phyloP scores from a whole-genome alignment of 2,797 vertebrate genomes.

The Peromyscus nudipes region DNA sequence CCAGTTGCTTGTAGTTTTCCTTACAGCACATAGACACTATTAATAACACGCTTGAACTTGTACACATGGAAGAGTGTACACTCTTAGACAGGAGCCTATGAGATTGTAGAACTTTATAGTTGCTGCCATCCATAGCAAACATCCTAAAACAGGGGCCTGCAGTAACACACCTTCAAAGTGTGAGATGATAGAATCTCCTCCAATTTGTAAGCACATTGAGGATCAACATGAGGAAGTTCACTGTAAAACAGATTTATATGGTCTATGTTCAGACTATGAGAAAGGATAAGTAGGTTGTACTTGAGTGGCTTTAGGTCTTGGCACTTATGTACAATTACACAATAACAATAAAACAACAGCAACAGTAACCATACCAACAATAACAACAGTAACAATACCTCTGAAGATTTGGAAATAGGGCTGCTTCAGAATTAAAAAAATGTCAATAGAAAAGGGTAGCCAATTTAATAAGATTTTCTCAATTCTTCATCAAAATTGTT shows the following conservation, averaged over 20 bases:
- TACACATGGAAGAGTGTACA: neutral
- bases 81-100: neutral
- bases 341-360: neutral
- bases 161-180: neutral
- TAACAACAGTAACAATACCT: neutral
- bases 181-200: neutral
- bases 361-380: neutral
- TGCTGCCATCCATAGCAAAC: neutral
- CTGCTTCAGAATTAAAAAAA: neutral
- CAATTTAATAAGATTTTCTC: neutral
- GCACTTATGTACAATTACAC: neutral
- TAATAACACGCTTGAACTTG: neutral
- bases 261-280: neutral
- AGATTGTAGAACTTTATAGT: neutral
- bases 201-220: neutral
- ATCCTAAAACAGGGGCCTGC: neutral
- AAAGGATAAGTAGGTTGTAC: neutral
- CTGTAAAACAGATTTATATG: neutral
- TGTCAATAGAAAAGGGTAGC: neutral
- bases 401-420: neutral
- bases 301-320: neutral
- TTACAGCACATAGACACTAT: neutral
- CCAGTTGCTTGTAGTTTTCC: neutral
- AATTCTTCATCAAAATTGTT: conserved; percentile 27
- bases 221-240: neutral